Base-by-base conservation (phyloP, 2,113 vertebrate genomes). In the Macrotus californicus region DNA sequence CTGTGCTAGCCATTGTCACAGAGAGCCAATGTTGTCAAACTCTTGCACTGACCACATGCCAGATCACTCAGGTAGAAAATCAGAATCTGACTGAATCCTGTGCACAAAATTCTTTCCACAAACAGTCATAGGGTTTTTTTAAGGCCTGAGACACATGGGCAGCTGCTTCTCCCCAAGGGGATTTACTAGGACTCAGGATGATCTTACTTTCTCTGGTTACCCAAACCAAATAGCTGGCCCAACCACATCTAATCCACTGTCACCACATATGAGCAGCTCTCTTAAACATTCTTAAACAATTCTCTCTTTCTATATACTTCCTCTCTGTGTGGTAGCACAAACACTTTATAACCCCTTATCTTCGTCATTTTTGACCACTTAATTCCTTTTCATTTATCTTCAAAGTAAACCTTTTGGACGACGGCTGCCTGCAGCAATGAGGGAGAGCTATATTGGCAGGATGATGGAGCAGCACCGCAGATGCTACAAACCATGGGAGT, bases 101-200 rank as follows among this genome's bases (percentile, higher is more conserved):
- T 22, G n/a, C 59, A 41, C 73, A 61, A 21, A 96, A 94, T 96
- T 94, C 94, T 88, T 91, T 91, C 91, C 94, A 76, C 50, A 29
- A 10, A 61, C 64, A 91, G 87, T 91, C 97, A 96, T 2, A 22
- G 52, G 31, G n/a, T 69, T 96, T 70, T 89, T 87, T 91, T 95
- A 91, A 94, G 87, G 56, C 54, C 72, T 46, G 76, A 54, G 34
- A 91, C 85, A 64, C 80, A 22, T n/a, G 43, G 72, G 43, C 54
- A 89, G 79, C n/a, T n/a, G 13, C 81, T 94, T 64, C 50, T 36
- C 34, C 82, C 56, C 54, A 39, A 59, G 39, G 9, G 41, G 70
- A 94, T 90, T 90, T 84, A 69, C 5, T 31, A 77, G 64, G 61
- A n/a, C 18, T 94, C 83, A 46, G 77, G 64, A 54, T 41, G n/a